Base-by-base conservation (phyloP, 2,888 invertebrate species). In the Eupeodes latifasciatus region DNA sequence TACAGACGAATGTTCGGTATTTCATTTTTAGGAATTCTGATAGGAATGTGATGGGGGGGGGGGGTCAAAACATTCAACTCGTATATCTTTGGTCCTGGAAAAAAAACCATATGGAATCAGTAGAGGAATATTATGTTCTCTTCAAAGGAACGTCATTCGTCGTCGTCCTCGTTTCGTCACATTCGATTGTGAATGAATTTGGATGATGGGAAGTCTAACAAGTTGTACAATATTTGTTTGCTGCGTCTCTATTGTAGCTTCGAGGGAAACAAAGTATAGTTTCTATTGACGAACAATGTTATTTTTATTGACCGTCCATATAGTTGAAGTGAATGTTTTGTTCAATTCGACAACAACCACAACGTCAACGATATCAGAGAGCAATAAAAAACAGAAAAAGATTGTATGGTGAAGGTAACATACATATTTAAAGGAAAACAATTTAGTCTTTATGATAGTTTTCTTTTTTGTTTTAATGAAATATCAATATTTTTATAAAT, bases 131-230 rank as follows among this genome's bases (percentile, higher is more conserved):
- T n/a, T 40, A 62, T 62, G 62, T 62, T 62, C 62, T 62, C 11
- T 16, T 40, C 9, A 5, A 40, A 36, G 10, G 40, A 61, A 61
- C 40, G 40, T 61, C 40, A 27, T 55, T 47, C 47, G 47, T 11
- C 44, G 47, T 4, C 47, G 4, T 47, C 4, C 11, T 47, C 11
- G 47, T 47, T 12, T 10, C 40, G 9, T 61, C 61, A 61, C 5
- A 4, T 40, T 61, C 36, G 40, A 40, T 62, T 62, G 40, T 62
- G 62, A 62, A 62, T 62, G 62, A 40, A 40, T 62, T 40, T 62
- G 5, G 16, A 27, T 27, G 40, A 40, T 40, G 40, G 40, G 62
- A 62, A 62, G 62, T 11, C 62, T n/a, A 40, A 40, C 40, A 59
- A 59, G 59, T 62, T 40, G 40, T 40, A 40, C 9, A 40, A 40